Evolutionary conservation across 2,797 vertebrate genomes (phyloP).

Genomic region (Phataginus tricuspis): DNA sequence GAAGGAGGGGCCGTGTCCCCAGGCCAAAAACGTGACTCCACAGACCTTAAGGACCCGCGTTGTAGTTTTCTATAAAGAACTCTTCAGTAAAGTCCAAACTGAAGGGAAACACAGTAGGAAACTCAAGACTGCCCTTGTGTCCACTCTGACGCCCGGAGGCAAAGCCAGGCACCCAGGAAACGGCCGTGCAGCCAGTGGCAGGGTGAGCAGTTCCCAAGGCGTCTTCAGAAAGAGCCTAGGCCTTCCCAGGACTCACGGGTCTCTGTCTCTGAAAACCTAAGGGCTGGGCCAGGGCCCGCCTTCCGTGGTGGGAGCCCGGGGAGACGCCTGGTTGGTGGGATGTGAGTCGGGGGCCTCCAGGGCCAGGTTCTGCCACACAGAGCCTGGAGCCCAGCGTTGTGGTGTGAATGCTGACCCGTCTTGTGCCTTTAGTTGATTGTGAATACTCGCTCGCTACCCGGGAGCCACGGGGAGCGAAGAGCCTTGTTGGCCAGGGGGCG

Average conservation of each 20-base stretch:
- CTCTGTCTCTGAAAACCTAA: neutral
- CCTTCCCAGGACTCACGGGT: neutral
- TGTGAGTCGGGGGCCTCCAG: neutral
- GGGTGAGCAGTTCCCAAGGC: too few relatives aligned
- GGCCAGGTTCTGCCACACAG: neutral
- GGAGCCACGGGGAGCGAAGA: neutral
- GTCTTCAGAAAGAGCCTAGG: neutral
- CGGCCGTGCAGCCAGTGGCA: neutral
- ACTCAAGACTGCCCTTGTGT: too few relatives aligned
- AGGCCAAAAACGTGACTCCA: rapidly evolving
- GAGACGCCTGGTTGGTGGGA: neutral
- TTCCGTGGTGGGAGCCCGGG: neutral
- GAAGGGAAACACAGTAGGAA: too few relatives aligned
- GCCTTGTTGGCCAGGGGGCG: neutral
- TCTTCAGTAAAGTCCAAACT: too few relatives aligned
- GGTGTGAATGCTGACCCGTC: neutral
- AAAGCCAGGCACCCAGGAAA: neutral
- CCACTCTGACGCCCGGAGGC: too few relatives aligned
- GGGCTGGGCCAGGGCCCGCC: neutral
- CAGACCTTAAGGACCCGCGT: neutral
- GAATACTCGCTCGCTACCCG: neutral
- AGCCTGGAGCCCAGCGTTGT: neutral
- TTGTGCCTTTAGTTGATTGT: neutral
- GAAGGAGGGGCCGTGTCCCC: too few relatives aligned
- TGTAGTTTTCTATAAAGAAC: neutral